Base-by-base conservation (phyloP, 2,113 vertebrate genomes). In the Cacatua alba region DNA sequence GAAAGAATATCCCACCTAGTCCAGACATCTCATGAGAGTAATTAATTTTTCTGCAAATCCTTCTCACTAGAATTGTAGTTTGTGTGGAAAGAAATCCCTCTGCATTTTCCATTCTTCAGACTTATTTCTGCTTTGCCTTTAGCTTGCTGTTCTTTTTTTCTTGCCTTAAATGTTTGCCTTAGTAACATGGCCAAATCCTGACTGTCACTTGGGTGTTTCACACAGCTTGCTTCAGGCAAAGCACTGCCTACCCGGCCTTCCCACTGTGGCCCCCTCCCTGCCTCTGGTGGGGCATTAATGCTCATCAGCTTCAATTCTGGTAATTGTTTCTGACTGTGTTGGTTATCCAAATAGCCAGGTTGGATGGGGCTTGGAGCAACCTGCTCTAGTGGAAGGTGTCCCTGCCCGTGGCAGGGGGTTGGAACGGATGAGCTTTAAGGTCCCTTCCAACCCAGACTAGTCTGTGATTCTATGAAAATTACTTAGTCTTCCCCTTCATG, bases 21-120 rank as follows among this genome's bases (percentile, higher is more conserved):
- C 29, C 28, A 64, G 39, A 44, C 3, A 33, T 79, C 55, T 78
- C 23, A 2, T 55, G 48, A 92, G 33, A 21, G 15, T 89, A 72
- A 87, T 76, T 52, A 62, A 20, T 64, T 87, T 44, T 84, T 72
- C 37, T 63, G 17, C 35, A 35, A 28, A 76, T 79, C 84, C 5
- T 11, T 31, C 43, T 72, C 51, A 18, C 17, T 21, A 46, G 24
- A 48, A 41, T n/a, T 44, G 11, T 59, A 13, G 11, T 43, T 82
- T 49, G 14, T 46, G 10, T 21, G 26, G 62, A 68, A 91, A 57
- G 33, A 82, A 91, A 69, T 43, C 14, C 7, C 13, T 6, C 7
- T 23, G 6, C 31, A 3, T n/a, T 69, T 91, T 82, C 31, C 0
- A 0, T 28, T 59, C 33, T 72, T 82, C 8, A 44, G 1, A 0